A percentile compares a stretch with the other conserved stretches of the same genome.
Conservation (phyloP, 53 echinoderm and acorn worm species). For the Antedon mediterranea region DNA sequence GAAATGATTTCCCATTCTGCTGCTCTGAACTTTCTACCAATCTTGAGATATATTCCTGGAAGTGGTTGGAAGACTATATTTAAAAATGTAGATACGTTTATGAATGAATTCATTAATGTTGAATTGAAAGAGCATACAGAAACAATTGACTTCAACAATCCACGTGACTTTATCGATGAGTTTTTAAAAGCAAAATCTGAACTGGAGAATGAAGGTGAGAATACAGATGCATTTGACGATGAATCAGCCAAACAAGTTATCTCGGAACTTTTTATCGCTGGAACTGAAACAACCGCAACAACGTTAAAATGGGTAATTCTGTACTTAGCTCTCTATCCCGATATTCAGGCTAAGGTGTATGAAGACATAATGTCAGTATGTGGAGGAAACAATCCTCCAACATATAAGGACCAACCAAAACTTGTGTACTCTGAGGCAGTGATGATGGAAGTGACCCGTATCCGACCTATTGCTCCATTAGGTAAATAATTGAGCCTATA, state of each 20-base stretch:
- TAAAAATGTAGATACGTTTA: not conserved
- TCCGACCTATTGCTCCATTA: not conserved
- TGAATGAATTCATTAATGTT: not conserved
- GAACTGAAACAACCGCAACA: constrained; percentile 36
- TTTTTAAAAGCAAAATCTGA: not conserved
- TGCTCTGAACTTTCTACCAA: constrained; percentile 22
- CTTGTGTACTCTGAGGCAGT: constrained; percentile 29
- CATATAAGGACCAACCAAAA: constrained; percentile 25
- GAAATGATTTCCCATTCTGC: constrained; percentile 19
- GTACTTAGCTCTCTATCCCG: constrained; percentile 2
- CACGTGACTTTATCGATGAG: not conserved
- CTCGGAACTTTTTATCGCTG: constrained; percentile 31
- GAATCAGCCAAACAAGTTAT: constrained; percentile 25
- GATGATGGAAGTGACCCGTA: constrained; percentile 18
- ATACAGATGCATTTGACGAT: constrained; percentile 12
- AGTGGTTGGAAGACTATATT: not conserved
- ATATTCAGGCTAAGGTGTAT: constrained; percentile 19
- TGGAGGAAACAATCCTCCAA: constrained; percentile 22
- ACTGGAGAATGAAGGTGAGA: not conserved
- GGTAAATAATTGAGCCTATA: too few relatives aligned
- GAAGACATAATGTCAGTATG: constrained; percentile 22
- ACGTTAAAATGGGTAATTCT: constrained; percentile 27
- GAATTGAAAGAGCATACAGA: not conserved
- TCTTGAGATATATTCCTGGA: constrained; percentile 14
- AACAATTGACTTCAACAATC: not conserved